Conservation (phyloP, 2,113 vertebrate species). For the Varanus salvator region DNA sequence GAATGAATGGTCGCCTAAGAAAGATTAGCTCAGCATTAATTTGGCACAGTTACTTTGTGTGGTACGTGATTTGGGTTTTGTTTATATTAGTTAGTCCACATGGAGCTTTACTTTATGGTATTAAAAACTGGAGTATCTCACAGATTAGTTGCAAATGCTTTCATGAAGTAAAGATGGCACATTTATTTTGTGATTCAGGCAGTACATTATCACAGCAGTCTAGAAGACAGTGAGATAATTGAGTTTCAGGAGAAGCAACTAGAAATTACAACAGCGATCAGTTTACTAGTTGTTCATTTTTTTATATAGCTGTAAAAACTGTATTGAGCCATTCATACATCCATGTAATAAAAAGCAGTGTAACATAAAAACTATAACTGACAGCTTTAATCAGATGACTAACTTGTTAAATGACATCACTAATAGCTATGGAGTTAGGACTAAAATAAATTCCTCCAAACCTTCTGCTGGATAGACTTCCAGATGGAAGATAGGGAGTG, state of each 20-base stretch:
- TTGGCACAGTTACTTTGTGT: slow-evolving; percentile 13
- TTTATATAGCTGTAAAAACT: background rate
- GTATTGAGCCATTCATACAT: background rate
- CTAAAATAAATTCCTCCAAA: background rate
- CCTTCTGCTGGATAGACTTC: slow-evolving; percentile 6
- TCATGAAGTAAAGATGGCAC: slow-evolving; percentile 23
- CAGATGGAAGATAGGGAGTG: background rate
- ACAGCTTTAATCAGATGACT: background rate
- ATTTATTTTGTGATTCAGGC: background rate
- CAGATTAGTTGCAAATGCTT: slow-evolving; percentile 33
- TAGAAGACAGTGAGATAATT: background rate
- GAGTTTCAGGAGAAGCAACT: background rate
- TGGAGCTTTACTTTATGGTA: background rate
- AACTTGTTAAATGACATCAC: background rate
- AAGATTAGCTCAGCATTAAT: rapidly evolving
- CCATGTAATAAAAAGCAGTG: slow-evolving; percentile 9
- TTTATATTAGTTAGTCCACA: background rate
- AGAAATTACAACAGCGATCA: slow-evolving; percentile 8
- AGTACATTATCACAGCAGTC: background rate
- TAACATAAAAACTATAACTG: background rate
- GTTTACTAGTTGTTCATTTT: background rate
- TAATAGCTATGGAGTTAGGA: slow-evolving; percentile 19
- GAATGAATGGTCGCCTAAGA: slow-evolving; percentile 6
- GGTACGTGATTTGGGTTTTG: background rate
- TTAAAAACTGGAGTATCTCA: background rate